phyloP scores from a whole-genome alignment of 2,888 invertebrate species.

The Cyaniris semiargus region DNA sequence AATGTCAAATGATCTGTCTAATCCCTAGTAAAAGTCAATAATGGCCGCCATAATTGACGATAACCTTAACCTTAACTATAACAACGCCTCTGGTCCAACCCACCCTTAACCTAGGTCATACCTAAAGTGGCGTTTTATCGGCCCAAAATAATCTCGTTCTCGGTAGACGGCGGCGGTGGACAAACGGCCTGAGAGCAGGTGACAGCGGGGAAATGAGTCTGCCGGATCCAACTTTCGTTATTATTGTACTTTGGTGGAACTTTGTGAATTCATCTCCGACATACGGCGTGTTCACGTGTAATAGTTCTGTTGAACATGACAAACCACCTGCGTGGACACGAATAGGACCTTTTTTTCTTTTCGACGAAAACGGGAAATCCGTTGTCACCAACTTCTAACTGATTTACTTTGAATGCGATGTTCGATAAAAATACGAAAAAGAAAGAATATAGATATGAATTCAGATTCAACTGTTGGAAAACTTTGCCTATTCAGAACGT shows the following conservation, averaged over 20 bases:
- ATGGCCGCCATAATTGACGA: too few species aligned
- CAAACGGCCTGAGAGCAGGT: slow-evolving; percentile 1
- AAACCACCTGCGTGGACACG: not conserved
- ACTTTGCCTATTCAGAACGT: not conserved
- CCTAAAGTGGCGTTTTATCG: too few species aligned
- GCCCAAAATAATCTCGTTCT: too few species aligned
- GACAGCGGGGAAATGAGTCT: slow-evolving; percentile 31
- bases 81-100: too few species aligned
- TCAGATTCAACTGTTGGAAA: not conserved
- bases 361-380: not conserved
- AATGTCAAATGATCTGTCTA: too few species aligned
- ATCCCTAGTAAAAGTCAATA: too few species aligned
- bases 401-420: not conserved
- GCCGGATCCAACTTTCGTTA: not conserved
- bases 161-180: too few species aligned
- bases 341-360: not conserved
- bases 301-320: not conserved
- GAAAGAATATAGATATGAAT: not conserved
- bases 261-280: not conserved
- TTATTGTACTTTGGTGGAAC: slow-evolving; percentile 21
- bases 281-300: not conserved
- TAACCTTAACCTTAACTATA: too few species aligned
- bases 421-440: not conserved
- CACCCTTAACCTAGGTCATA: too few species aligned
- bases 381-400: not conserved